Conservation (phyloP, 1,140 invertebrate species). For the Ephestia elutella region DNA sequence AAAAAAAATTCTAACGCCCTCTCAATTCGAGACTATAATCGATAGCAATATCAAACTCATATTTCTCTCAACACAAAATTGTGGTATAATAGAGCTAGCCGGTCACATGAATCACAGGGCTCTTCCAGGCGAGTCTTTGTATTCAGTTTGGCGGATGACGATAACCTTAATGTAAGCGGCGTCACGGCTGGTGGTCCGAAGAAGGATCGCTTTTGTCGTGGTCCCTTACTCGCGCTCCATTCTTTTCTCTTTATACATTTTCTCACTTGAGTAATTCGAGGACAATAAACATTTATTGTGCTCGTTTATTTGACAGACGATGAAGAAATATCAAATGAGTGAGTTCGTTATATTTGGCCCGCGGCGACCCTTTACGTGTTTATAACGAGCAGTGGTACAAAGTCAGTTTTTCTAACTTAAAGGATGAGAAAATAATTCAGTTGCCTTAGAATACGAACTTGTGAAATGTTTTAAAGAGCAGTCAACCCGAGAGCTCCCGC, state of each 20-base stretch:
- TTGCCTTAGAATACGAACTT: slow-evolving; percentile 42
- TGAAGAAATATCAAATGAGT: slow-evolving; percentile 65
- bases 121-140: slow-evolving; percentile 60
- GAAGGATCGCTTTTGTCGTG: slow-evolving; percentile 69
- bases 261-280: slow-evolving; percentile 71
- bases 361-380: slow-evolving; percentile 26
- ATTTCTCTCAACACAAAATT: slow-evolving; percentile 46
- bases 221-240: slow-evolving; percentile 63
- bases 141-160: slow-evolving; percentile 67
- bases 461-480: slow-evolving; percentile 41
- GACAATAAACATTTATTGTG: slow-evolving; percentile 72
- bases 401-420: slow-evolving; percentile 18
- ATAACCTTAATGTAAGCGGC: slow-evolving; percentile 73
- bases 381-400: slow-evolving; percentile 30
- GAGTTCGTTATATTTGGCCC: slow-evolving; percentile 44
- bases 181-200: slow-evolving; percentile 68
- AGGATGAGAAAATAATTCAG: slow-evolving; percentile 34
- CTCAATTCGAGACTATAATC: slow-evolving; percentile 2
- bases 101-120: slow-evolving; percentile 62
- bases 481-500: slow-evolving; percentile 24
- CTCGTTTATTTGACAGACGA: slow-evolving; percentile 65
- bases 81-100: slow-evolving; percentile 50
- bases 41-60: slow-evolving; percentile 23
- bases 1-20: no score
- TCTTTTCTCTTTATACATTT: slow-evolving; percentile 71